phyloP scores from a whole-genome alignment of 35 echinoderm and acorn worm species.

The Stichopus chloronotus region DNA sequence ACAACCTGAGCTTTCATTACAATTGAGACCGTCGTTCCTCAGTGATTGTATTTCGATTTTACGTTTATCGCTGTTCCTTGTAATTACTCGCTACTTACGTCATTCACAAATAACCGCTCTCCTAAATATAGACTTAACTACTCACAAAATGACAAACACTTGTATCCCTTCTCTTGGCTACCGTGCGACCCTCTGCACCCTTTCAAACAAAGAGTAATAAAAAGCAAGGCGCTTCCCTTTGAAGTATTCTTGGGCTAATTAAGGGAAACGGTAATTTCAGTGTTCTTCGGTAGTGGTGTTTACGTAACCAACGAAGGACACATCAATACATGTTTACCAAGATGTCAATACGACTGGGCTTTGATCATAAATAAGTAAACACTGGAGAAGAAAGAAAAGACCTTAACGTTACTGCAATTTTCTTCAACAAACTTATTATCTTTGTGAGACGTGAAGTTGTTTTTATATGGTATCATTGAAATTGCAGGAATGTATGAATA shows the following conservation, averaged over 20 bases:
- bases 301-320: constrained; percentile 2
- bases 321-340: not conserved
- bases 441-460: no score
- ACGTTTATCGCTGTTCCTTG: constrained; percentile 24
- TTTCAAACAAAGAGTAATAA: constrained; percentile 48
- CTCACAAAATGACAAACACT: constrained; percentile 39
- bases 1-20: not conserved
- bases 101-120: constrained; percentile 11
- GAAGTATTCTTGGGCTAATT: constrained; percentile 40
- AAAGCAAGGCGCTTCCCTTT: constrained; percentile 39
- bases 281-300: constrained; percentile 41
- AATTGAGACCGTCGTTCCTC: not conserved
- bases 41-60: not conserved
- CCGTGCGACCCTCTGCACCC: constrained; percentile 24
- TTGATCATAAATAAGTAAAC: no score
- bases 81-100: constrained; percentile 30
- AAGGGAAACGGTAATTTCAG: constrained; percentile 32
- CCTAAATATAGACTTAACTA: constrained; percentile 21
- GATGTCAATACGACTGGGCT: no score
- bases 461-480: no score
- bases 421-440: no score
- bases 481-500: no score
- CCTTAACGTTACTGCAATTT: no score
- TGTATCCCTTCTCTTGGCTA: constrained; percentile 41
- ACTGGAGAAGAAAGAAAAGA: no score